Conservation (phyloP, 2,113 vertebrate genomes). For the Macroglossus sobrinus region DNA sequence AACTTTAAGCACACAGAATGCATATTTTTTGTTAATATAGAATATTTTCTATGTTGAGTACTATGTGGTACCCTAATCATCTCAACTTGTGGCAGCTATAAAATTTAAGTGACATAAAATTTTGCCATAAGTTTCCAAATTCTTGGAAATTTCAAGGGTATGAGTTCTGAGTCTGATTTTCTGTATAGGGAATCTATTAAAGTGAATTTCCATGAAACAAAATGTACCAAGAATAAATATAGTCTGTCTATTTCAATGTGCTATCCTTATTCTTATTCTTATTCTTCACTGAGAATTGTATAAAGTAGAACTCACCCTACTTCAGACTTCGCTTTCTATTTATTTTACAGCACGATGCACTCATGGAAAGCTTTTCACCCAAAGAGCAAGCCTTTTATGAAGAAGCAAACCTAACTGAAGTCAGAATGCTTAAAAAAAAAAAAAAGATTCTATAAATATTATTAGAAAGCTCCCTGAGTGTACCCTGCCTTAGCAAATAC, state of each 20-base stretch:
- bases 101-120: not conserved
- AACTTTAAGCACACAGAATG: not conserved
- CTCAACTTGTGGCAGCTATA: not conserved
- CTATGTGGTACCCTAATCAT: fast-evolving
- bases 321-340: not conserved
- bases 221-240: not conserved
- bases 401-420: not conserved
- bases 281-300: not conserved
- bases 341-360: not conserved
- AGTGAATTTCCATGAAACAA: not conserved
- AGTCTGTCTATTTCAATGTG: not conserved
- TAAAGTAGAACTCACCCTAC: not conserved
- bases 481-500: not conserved
- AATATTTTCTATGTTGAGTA: not conserved
- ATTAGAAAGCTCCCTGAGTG: not conserved
- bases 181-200: not conserved
- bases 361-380: not conserved
- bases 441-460: not conserved
- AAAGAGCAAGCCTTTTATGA: not conserved
- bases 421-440: not conserved
- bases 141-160: not conserved
- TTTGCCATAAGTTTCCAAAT: not conserved
- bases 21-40: not conserved
- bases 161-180: not conserved
- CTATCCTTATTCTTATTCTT: not conserved